Evolutionary conservation across 1,140 invertebrate genomes (phyloP).

Genomic region (Leptoteleia sp.): DNA sequence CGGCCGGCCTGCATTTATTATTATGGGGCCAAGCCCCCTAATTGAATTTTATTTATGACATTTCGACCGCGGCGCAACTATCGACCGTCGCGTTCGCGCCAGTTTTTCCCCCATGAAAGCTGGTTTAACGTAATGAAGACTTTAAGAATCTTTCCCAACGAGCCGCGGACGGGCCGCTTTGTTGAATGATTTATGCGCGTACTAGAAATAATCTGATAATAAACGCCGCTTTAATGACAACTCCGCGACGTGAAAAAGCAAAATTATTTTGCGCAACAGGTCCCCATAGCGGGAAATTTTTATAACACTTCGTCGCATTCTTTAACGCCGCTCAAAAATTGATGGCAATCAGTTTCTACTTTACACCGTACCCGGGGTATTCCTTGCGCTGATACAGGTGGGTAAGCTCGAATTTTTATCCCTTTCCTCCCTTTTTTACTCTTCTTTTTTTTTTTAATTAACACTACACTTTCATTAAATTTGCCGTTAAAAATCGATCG

Average conservation of each 20-base stretch:
- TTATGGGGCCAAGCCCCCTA: conserved; percentile 11
- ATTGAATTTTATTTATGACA: conserved; percentile 52
- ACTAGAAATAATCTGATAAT: conserved; percentile 37
- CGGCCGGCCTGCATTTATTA: conserved; percentile 22
- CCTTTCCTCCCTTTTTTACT: no score
- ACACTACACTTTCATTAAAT: no score
- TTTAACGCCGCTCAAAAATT: conserved; percentile 17
- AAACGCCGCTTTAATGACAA: conserved; percentile 41
- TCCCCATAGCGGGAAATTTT: conserved; percentile 25
- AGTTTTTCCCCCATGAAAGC: no score
- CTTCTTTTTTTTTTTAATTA: no score
- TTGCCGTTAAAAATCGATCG: no score
- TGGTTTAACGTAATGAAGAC: conserved; percentile 1
- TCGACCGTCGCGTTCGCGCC: no score
- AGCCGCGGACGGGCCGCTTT: neutral
- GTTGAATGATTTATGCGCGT: conserved; percentile 21
- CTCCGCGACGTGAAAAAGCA: conserved; percentile 18
- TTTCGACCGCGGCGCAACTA: no score
- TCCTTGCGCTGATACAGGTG: no score
- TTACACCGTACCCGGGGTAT: no score
- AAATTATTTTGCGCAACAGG: conserved; percentile 39
- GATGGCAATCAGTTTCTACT: conserved; percentile 19
- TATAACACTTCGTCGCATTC: conserved; percentile 1
- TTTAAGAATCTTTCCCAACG: no score
- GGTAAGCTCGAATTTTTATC: no score